These are phyloP conservation scores for Otocyon megalotis DNA, from an alignment of 2,113 vertebrate species.

Conservation along the genomic window DNA sequence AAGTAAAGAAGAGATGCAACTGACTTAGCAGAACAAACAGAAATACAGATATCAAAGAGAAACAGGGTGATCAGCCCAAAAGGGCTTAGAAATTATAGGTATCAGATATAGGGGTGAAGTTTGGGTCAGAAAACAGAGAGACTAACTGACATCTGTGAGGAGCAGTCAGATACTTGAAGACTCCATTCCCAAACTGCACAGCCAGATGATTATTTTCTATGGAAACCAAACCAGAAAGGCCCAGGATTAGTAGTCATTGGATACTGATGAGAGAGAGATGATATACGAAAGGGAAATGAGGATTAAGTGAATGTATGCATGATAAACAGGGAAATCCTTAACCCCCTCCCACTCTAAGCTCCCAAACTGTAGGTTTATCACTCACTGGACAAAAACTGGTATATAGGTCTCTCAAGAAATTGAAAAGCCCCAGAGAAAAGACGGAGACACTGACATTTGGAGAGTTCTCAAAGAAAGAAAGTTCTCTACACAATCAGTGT, in stretches of 20 bases:
- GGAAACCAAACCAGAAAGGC: background rate
- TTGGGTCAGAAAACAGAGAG: background rate
- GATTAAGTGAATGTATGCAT: background rate
- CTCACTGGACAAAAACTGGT: background rate
- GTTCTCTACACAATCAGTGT: background rate
- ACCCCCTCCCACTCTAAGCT: background rate
- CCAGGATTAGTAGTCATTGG: background rate
- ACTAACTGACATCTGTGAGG: background rate
- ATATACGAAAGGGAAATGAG: background rate
- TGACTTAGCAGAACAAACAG: background rate
- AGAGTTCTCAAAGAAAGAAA: background rate
- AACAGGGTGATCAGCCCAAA: background rate
- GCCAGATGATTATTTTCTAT: background rate
- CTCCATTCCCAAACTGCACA: background rate
- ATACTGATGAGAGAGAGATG: background rate
- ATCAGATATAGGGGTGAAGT: background rate
- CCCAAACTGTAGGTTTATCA: background rate
- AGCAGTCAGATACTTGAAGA: background rate
- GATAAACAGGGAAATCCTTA: background rate
- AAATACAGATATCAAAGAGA: background rate
- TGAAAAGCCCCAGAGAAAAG: conserved; percentile 17
- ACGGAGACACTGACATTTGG: background rate
- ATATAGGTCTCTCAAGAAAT: background rate
- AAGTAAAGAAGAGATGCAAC: background rate
- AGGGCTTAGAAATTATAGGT: background rate